Evolutionary conservation across 2,888 invertebrate species (phyloP).

Genomic region (Andricus quercusramuli): DNA sequence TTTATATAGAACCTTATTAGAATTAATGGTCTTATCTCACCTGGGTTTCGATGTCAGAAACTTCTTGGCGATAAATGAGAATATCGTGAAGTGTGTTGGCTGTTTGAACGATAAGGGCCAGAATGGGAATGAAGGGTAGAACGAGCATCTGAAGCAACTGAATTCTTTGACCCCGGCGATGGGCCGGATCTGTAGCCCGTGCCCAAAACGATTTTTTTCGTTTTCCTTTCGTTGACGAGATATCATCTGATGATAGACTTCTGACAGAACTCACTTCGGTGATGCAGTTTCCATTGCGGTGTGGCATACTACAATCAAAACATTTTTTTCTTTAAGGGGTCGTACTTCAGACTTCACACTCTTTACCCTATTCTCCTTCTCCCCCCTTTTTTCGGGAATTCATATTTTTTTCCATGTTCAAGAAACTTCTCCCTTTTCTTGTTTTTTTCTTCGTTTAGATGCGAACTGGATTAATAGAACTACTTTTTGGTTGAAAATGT

Average conservation of each 20-base stretch:
- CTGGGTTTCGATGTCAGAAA: slow-evolving; percentile 91
- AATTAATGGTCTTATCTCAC: slow-evolving; percentile 77
- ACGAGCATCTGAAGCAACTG: slow-evolving; percentile 88
- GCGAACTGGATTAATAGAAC: too few relatives aligned
- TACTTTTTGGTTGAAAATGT: too few relatives aligned
- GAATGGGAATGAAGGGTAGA: slow-evolving; percentile 91
- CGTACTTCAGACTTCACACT: too few relatives aligned
- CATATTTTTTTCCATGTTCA: too few relatives aligned
- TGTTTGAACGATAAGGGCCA: slow-evolving; percentile 91
- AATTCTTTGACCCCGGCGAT: slow-evolving; percentile 83
- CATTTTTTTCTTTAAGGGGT: background rate
- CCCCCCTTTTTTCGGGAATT: too few relatives aligned
- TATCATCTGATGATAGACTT: slow-evolving; percentile 72
- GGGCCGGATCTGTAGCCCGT: slow-evolving; percentile 83
- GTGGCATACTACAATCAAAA: slow-evolving; percentile 68
- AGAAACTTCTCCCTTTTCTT: too few relatives aligned
- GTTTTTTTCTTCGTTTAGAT: too few relatives aligned
- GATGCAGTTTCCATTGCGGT: slow-evolving; percentile 71
- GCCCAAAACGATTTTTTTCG: slow-evolving; percentile 81
- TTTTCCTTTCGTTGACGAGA: slow-evolving; percentile 71
- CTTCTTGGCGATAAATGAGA: slow-evolving; percentile 88
- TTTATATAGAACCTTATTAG: background rate
- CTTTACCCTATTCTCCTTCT: too few relatives aligned
- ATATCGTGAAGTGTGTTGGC: slow-evolving; percentile 88
- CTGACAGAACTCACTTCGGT: slow-evolving; percentile 72